A percentile compares a stretch with the other conserved stretches of the same genome.
Evolutionary conservation across 2,113 vertebrate species (phyloP).

Genomic region (Lethenteron camtschaticum): DNA sequence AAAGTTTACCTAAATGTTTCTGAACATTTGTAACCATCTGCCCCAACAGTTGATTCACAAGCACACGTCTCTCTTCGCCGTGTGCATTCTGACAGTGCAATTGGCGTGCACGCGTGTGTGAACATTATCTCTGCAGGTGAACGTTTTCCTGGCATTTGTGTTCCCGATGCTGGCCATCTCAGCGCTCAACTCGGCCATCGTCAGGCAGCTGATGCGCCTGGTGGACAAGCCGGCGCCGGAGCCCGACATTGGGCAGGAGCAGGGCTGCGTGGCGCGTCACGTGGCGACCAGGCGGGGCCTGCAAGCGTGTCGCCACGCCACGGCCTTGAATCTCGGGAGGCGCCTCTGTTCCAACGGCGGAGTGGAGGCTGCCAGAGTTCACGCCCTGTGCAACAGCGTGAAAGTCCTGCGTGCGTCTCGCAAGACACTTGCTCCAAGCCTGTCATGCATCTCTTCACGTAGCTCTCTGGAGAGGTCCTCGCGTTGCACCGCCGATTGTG

Average conservation of each 20-base stretch:
- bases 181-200: conserved; percentile 61
- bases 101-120: neutral
- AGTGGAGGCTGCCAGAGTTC: conserved; percentile 59
- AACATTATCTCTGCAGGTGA: conserved; percentile 30
- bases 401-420: conserved; percentile 55
- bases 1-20: no score
- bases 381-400: conserved; percentile 70
- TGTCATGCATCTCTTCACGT: no score
- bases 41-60: no score
- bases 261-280: no score
- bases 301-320: no score
- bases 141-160: conserved; percentile 66
- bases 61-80: no score
- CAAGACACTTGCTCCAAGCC: no score
- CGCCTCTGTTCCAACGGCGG: conserved; percentile 36
- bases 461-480: no score
- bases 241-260: no score
- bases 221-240: conserved; percentile 60
- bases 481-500: no score
- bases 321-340: conserved; percentile 14
- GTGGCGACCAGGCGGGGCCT: no score
- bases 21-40: no score
- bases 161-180: conserved; percentile 74
- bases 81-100: neutral
- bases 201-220: conserved; percentile 72